Conservation (phyloP, 2,888 invertebrate genomes). For the Molorchus minor region DNA sequence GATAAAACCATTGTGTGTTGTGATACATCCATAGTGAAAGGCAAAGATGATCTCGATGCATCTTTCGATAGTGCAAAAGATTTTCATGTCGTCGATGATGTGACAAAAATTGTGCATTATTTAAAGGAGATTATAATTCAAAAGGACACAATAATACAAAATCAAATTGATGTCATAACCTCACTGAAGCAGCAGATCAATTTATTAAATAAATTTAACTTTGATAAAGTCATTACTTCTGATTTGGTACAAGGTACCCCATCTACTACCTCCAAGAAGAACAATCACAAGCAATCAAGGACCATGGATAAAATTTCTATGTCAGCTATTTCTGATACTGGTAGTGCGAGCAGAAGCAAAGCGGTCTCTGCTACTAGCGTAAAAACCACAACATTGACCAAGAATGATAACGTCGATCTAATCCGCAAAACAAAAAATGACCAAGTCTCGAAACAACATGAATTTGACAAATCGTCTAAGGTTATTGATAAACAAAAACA, state of each 20-base stretch:
- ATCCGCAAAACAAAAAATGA: not conserved
- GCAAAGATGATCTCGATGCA: not conserved
- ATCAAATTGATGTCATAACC: not conserved
- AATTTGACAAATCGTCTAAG: not conserved
- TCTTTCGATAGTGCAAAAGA: not conserved
- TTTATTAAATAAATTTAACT: too few species aligned
- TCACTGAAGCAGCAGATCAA: not conserved
- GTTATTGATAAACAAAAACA: not conserved
- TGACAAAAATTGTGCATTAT: not conserved
- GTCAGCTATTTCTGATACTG: too few species aligned
- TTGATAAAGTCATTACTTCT: too few species aligned
- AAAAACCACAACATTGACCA: constrained; percentile 1
- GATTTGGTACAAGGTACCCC: too few species aligned
- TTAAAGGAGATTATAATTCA: not conserved
- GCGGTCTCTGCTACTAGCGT: too few species aligned
- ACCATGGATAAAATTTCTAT: too few species aligned
- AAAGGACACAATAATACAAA: not conserved
- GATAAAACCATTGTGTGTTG: constrained; percentile 4
- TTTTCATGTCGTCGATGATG: not conserved
- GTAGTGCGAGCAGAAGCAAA: too few species aligned
- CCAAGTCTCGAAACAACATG: too few species aligned
- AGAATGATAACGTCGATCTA: not conserved
- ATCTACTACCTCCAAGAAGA: too few species aligned
- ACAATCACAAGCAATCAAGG: too few species aligned
- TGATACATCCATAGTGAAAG: not conserved